Percentiles rank a stretch among this genome's conserved stretches.
Conservation (phyloP, 2,888 invertebrate species). For the Macropis europaea region DNA sequence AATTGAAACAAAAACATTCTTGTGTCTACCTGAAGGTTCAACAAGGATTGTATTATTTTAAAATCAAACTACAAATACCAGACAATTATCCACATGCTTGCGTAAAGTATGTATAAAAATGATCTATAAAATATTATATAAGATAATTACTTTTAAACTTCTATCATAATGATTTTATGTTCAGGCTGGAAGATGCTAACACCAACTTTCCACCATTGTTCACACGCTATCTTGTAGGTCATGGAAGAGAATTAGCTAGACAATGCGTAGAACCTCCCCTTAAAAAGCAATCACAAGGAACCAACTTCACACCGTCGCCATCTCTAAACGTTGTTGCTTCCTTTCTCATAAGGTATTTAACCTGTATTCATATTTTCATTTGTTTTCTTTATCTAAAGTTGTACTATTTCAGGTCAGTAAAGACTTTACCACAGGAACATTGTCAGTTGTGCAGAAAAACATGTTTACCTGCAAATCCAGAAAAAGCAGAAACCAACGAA, state of each 20-base stretch:
- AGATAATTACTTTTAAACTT: neutral
- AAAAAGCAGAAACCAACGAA: slow-evolving; percentile 82
- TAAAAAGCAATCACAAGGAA: slow-evolving; percentile 81
- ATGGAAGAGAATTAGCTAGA: slow-evolving; percentile 86
- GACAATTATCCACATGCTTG: slow-evolving; percentile 83
- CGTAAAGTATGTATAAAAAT: slow-evolving; percentile 79
- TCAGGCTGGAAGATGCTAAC: slow-evolving; percentile 82
- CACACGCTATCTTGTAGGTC: slow-evolving; percentile 83
- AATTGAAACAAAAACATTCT: slow-evolving; percentile 85
- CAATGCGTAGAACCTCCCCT: slow-evolving; percentile 86
- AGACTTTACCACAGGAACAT: slow-evolving; percentile 83
- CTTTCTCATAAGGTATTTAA: slow-evolving; percentile 81
- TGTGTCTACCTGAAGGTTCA: slow-evolving; percentile 82
- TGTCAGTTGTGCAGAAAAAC: slow-evolving; percentile 84
- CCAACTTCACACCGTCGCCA: slow-evolving; percentile 83
- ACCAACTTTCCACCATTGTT: slow-evolving; percentile 86
- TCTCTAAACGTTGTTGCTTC: slow-evolving; percentile 83
- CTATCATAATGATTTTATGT: slow-evolving; percentile 34
- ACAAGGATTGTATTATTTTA: slow-evolving; percentile 84
- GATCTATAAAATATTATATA: neutral
- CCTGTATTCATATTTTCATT: too few relatives aligned
- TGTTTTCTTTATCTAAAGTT: neutral
- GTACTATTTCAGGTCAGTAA: slow-evolving; percentile 80
- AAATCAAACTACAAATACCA: slow-evolving; percentile 83
- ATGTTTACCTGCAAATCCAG: slow-evolving; percentile 83